These are phyloP conservation scores for Frankliniella fusca DNA, from an alignment of 2,888 invertebrate genomes.

Conservation along the genomic window DNA sequence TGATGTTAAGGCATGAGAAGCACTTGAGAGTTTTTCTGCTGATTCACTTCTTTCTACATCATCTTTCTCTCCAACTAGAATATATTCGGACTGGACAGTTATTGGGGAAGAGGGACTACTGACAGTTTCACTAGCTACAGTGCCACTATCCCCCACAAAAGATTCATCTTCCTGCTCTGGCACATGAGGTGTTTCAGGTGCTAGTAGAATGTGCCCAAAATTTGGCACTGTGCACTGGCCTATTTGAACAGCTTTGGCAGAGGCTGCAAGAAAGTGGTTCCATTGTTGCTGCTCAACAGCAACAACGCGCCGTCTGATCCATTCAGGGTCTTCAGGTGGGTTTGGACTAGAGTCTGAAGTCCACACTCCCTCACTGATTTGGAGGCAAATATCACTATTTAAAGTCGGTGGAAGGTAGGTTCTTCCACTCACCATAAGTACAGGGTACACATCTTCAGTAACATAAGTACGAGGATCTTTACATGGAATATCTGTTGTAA, in stretches of 20 bases:
- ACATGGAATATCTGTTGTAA: neutral
- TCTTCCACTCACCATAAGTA: neutral
- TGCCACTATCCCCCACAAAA: neutral
- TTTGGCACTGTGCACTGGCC: neutral
- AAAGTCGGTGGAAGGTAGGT: neutral
- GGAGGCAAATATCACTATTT: neutral
- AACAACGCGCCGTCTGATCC: neutral
- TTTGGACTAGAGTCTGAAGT: neutral
- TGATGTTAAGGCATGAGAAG: neutral
- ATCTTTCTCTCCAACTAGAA: neutral
- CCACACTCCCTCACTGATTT: neutral
- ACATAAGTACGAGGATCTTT: constrained; percentile 15
- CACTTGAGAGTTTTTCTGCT: neutral
- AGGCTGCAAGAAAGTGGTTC: neutral
- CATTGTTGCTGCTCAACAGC: constrained; percentile 17
- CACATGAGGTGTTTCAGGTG: neutral
- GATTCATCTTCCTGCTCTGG: neutral
- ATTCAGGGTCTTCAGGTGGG: neutral
- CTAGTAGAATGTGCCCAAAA: neutral
- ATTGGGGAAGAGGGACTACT: neutral
- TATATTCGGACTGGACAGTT: neutral
- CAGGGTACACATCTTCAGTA: neutral
- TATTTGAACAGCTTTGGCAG: neutral
- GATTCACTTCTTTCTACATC: neutral
- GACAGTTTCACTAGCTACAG: neutral